Base-by-base conservation (phyloP, 2,113 vertebrate species). In the Varanus komodoensis region DNA sequence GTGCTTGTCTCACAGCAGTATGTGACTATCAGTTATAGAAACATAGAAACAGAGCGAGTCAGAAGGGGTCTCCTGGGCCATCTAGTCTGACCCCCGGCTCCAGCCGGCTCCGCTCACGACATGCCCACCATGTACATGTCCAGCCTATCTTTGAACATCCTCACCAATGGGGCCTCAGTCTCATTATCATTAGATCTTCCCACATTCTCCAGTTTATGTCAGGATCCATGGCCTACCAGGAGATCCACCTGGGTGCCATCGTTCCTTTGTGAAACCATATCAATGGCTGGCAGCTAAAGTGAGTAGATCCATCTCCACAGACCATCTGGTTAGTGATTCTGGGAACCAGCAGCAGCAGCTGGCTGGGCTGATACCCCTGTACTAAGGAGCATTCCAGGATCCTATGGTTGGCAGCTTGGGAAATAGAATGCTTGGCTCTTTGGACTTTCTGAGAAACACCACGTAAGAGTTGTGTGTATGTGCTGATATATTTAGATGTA, bases 191-290 rank as follows among this genome's bases (percentile, higher is more conserved):
- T 78, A 8, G 3, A 6, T 71, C 90, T 92, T 90, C 74, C 57
- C 83, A 4, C 83, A 48, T 44, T 73, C 89, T 92, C 57, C 12
- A 86, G 67, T 1, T 68, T 80, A 50, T 79, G 44, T 84, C 14
- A 67, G 32, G 6, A 0, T 87, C 52, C 87, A 73, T 25, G 0
- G 0, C 71, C 32, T 8, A 38, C 71, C 52, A 74, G 25, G 6
- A 75, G 44, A 4, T 87, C 92, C 92, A 89, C 89, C 87, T 8
- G 2, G 71, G 54, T 64, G 44, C 27, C 17, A n/a, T 32, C 73
- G 8, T 21, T 74, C 32, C 50, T 17, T 85, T 29, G 6, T 52
- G 17, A 29, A 50, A 14, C 3, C 29, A 29, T 50, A 50, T 68
- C 27, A 50, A 32, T 52, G 50, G 19, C 32, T 74, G 17, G 8